Evolutionary conservation across 2,113 vertebrate species (phyloP).

Genomic region (Varanus salvator): DNA sequence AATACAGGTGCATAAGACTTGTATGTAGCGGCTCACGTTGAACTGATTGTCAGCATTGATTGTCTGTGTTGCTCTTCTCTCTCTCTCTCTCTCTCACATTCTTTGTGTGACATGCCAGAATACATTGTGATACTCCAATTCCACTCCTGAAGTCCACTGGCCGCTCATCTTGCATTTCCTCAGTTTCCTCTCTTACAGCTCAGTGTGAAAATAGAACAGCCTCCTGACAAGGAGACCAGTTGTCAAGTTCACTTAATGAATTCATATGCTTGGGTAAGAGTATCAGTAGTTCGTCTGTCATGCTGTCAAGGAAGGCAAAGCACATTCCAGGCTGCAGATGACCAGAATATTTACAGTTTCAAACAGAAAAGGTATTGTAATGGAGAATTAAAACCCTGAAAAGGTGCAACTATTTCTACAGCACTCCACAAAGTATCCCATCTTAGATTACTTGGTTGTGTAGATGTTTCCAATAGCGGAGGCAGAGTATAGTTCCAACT

Average conservation of each 20-base stretch:
- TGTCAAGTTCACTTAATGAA: conserved; percentile 18
- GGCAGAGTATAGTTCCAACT: not conserved
- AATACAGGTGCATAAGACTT: not conserved
- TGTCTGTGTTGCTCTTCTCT: not conserved
- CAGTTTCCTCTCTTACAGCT: not conserved
- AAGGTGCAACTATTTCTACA: not conserved
- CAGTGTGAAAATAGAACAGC: conserved; percentile 8
- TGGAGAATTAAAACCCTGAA: not conserved
- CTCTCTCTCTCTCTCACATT: too few species aligned
- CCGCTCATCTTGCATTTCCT: not conserved
- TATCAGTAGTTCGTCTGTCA: not conserved
- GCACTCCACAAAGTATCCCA: not conserved
- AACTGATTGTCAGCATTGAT: not conserved
- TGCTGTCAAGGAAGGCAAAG: conserved; percentile 18
- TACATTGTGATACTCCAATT: not conserved
- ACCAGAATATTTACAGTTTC: conserved; percentile 5
- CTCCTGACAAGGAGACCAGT: not conserved
- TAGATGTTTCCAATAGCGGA: not conserved
- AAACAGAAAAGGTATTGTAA: not conserved
- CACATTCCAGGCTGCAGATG: not conserved
- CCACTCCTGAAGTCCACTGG: not conserved
- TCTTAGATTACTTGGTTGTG: not conserved
- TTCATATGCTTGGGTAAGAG: not conserved
- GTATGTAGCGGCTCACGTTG: not conserved
- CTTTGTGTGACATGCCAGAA: not conserved